phyloP scores from a whole-genome alignment of 2,113 vertebrate genomes.

The Bufo gargarizans region DNA sequence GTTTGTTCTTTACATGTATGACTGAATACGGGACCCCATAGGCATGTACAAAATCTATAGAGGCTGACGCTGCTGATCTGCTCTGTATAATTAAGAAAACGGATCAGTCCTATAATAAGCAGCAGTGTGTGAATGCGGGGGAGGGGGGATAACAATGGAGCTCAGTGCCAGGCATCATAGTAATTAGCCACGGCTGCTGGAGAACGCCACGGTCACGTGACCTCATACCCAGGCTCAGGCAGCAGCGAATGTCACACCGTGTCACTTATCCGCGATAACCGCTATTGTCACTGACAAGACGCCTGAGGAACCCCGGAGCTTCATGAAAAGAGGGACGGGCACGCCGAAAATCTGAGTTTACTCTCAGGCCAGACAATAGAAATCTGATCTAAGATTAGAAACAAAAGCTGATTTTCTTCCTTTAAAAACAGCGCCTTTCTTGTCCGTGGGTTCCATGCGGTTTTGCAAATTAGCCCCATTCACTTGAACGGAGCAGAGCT shows the following conservation, averaged over 20 bases:
- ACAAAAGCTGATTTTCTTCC: not conserved
- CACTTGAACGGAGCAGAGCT: not conserved
- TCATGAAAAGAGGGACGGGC: not conserved
- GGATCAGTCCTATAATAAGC: not conserved
- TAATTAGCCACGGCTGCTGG: not conserved
- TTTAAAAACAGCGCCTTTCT: not conserved
- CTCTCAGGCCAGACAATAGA: not conserved
- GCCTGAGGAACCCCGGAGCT: not conserved
- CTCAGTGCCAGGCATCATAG: not conserved
- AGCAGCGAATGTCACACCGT: not conserved
- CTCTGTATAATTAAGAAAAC: too few relatives aligned
- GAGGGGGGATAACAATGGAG: not conserved
- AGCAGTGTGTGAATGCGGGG: not conserved
- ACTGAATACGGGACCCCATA: too few relatives aligned
- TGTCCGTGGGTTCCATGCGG: not conserved
- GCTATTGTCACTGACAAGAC: not conserved
- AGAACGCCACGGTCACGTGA: not conserved
- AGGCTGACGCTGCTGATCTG: not conserved
- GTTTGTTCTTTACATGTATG: too few relatives aligned
- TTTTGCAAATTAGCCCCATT: not conserved
- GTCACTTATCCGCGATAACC: not conserved
- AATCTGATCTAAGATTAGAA: too few relatives aligned
- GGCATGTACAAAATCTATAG: too few relatives aligned
- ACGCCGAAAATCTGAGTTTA: not conserved
- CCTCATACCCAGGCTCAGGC: not conserved